Conservation (phyloP, 2,888 invertebrate species). For the Epinotia bilunana region DNA sequence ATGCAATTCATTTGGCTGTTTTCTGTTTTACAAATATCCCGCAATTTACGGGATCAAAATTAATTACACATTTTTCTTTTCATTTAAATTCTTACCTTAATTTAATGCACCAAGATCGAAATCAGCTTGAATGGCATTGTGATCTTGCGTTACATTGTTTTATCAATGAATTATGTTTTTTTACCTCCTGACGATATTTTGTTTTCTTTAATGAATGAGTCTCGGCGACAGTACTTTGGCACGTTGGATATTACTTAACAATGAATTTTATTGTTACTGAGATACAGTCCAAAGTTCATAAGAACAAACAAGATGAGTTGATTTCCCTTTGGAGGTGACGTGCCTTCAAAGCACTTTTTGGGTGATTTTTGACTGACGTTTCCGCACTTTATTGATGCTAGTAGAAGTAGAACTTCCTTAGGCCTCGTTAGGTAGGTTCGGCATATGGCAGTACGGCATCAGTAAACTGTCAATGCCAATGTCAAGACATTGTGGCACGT, state of each 20-base stretch:
- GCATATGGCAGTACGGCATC: too few species aligned
- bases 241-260: conserved; percentile 30
- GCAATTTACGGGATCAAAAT: not conserved
- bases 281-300: not conserved
- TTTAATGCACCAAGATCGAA: not conserved
- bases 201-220: conserved; percentile 23
- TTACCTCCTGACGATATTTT: conserved; percentile 8
- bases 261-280: conserved; percentile 31
- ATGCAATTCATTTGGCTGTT: not conserved
- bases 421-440: too few species aligned
- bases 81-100: not conserved
- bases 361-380: not conserved
- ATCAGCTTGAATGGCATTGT: not conserved
- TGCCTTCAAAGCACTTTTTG: not conserved
- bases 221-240: conserved; percentile 25
- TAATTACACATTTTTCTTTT: too few species aligned
- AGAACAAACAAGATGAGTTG: conserved; percentile 1
- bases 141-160: not conserved
- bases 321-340: not conserved
- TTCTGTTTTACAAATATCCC: conserved; percentile 4
- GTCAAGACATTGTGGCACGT: too few species aligned
- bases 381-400: not conserved
- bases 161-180: not conserved
- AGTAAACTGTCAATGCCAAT: too few species aligned
- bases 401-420: too few species aligned